Percentiles rank a stretch among this genome's conserved stretches.
These are phyloP conservation scores for Vidua chalybeata DNA, from an alignment of 2,113 vertebrate genomes.

Conservation along the genomic window DNA sequence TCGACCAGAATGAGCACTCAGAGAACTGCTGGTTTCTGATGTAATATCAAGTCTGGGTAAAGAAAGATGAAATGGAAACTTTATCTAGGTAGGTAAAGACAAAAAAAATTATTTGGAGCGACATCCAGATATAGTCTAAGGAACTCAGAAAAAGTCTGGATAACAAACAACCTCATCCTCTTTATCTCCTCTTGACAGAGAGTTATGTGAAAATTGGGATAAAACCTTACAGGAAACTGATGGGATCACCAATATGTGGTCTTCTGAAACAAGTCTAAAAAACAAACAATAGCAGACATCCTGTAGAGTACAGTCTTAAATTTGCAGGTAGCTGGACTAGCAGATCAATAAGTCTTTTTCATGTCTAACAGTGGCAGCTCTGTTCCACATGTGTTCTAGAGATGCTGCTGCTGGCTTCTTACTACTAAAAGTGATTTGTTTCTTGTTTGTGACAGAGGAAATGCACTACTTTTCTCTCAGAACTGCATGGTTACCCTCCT, in stretches of 20 bases:
- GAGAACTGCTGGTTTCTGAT: neutral
- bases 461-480: neutral
- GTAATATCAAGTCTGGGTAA: neutral
- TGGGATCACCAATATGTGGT: neutral
- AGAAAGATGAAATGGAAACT: neutral
- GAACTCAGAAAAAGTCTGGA: neutral
- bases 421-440: neutral
- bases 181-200: neutral
- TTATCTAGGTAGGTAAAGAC: neutral
- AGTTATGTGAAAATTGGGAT: neutral
- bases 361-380: neutral
- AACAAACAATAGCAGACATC: neutral
- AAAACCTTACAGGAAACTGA: neutral
- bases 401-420: constrained; percentile 19
- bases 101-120: neutral
- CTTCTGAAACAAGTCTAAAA: neutral
- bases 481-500: neutral
- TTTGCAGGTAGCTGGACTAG: neutral
- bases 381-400: neutral
- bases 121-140: neutral
- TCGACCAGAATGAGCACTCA: neutral
- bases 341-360: constrained; percentile 26
- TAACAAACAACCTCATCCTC: neutral
- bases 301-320: neutral
- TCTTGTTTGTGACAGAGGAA: constrained; percentile 31